Evolutionary conservation across 2,797 vertebrate species (phyloP).

Genomic region (Geotrypetes seraphini): DNA sequence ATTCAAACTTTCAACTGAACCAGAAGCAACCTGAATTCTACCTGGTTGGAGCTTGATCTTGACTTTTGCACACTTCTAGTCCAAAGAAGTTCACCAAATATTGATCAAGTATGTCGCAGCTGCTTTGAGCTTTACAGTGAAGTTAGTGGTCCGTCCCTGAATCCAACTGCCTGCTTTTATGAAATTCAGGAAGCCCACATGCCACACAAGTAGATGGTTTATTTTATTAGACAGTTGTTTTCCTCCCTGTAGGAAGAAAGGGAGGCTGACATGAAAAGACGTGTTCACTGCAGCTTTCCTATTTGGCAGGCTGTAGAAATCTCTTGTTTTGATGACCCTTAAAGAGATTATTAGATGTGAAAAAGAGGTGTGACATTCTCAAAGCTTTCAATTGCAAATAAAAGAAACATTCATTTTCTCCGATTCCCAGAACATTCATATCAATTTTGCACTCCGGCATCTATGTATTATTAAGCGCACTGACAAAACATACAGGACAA

Average conservation of each 20-base stretch:
- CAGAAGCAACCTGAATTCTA: too few species aligned
- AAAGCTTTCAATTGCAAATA: not conserved
- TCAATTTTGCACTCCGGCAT: not conserved
- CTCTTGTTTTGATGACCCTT: constrained; percentile 12
- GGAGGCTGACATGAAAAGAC: constrained; percentile 26
- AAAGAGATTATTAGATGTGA: not conserved
- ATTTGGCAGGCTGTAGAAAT: constrained; percentile 9
- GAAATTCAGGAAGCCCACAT: constrained; percentile 39
- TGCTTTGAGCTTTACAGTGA: too few species aligned
- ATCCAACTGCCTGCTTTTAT: constrained; percentile 34
- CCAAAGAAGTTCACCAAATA: too few species aligned
- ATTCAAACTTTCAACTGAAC: too few species aligned
- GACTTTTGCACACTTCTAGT: too few species aligned
- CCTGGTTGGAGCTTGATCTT: too few species aligned
- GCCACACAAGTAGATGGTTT: constrained; percentile 49
- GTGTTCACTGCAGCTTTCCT: constrained; percentile 27
- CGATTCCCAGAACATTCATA: constrained; percentile 1
- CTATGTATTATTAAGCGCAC: too few species aligned
- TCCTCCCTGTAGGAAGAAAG: constrained; percentile 33
- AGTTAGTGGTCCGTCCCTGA: too few species aligned
- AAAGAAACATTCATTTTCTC: constrained; percentile 5
- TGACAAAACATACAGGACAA: too few species aligned
- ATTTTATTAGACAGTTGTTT: constrained; percentile 31
- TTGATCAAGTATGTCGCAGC: too few species aligned
- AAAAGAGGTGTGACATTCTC: too few species aligned